phyloP scores from a whole-genome alignment of 2,888 invertebrate genomes.

The Galeruca laticollis region DNA sequence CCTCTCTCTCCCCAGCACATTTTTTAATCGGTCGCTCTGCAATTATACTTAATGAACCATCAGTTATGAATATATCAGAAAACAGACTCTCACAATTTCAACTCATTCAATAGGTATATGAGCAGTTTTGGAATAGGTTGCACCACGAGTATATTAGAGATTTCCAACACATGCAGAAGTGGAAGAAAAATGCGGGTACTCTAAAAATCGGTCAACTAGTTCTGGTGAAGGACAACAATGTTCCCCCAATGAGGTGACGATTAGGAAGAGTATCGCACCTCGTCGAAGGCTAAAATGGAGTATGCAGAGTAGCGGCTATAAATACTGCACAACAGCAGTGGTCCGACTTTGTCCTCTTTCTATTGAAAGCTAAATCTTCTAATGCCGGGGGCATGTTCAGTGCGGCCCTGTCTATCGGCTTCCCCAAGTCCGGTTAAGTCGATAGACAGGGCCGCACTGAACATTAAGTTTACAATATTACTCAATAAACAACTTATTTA shows the following conservation, averaged over 20 bases:
- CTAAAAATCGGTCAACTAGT: slow-evolving; percentile 54
- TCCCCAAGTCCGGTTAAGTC: too few species aligned
- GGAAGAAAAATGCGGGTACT: slow-evolving; percentile 35
- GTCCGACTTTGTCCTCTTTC: slow-evolving; percentile 50
- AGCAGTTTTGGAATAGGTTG: slow-evolving; percentile 55
- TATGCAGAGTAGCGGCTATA: slow-evolving; percentile 53
- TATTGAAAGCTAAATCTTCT: slow-evolving; percentile 30
- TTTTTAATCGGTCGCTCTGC: slow-evolving; percentile 53
- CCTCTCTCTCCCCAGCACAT: slow-evolving; percentile 54
- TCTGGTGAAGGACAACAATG: slow-evolving; percentile 54
- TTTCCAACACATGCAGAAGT: slow-evolving; percentile 50
- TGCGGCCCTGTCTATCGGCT: too few species aligned
- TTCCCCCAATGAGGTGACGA: slow-evolving; percentile 54
- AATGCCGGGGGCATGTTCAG: too few species aligned
- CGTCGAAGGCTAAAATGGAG: slow-evolving; percentile 53
- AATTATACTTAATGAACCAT: slow-evolving; percentile 45
- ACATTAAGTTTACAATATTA: too few species aligned
- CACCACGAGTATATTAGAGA: slow-evolving; percentile 51
- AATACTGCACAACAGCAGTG: slow-evolving; percentile 49
- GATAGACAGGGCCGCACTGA: too few species aligned
- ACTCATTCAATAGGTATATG: too few species aligned
- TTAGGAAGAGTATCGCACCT: slow-evolving; percentile 47
- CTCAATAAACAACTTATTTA: too few species aligned
- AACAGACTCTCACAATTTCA: too few species aligned
- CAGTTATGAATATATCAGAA: too few species aligned